Conservation (phyloP, 2,113 vertebrate genomes). For the Gymnogyps californianus region DNA sequence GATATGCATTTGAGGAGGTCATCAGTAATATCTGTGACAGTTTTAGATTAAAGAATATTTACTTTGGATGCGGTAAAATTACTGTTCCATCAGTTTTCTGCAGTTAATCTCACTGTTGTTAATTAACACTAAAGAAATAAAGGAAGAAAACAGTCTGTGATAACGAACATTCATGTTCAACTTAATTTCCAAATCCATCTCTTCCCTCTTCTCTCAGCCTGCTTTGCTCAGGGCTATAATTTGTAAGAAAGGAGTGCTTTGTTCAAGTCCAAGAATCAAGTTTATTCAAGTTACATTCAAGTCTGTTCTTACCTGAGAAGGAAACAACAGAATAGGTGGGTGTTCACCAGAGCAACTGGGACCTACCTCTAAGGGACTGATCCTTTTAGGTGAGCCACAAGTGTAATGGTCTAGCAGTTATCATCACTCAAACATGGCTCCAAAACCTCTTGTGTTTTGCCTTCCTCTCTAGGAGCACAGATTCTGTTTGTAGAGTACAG, state of each 20-base stretch:
- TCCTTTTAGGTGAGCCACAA: neutral
- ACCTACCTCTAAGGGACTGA: neutral
- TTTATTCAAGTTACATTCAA: slow-evolving; percentile 45
- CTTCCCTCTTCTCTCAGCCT: neutral
- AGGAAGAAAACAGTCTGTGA: neutral
- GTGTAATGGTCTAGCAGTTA: neutral
- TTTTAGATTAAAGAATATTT: neutral
- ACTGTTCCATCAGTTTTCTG: slow-evolving; percentile 1
- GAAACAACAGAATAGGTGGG: neutral
- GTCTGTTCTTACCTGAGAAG: slow-evolving; percentile 35
- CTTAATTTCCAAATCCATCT: slow-evolving; percentile 1
- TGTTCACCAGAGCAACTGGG: neutral
- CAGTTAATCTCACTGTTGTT: neutral
- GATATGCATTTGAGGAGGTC: neutral
- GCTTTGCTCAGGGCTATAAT: slow-evolving; percentile 41
- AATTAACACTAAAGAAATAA: slow-evolving; percentile 28
- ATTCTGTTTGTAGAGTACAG: neutral
- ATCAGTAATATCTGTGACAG: neutral
- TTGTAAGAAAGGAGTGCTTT: slow-evolving; percentile 43
- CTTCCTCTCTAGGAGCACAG: neutral
- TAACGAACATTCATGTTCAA: neutral
- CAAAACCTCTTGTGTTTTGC: neutral
- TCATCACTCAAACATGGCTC: neutral
- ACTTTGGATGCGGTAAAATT: slow-evolving; percentile 9
- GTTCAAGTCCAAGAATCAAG: slow-evolving; percentile 33